Base-by-base conservation (phyloP, 2,113 vertebrate species). In the Calonectris borealis region DNA sequence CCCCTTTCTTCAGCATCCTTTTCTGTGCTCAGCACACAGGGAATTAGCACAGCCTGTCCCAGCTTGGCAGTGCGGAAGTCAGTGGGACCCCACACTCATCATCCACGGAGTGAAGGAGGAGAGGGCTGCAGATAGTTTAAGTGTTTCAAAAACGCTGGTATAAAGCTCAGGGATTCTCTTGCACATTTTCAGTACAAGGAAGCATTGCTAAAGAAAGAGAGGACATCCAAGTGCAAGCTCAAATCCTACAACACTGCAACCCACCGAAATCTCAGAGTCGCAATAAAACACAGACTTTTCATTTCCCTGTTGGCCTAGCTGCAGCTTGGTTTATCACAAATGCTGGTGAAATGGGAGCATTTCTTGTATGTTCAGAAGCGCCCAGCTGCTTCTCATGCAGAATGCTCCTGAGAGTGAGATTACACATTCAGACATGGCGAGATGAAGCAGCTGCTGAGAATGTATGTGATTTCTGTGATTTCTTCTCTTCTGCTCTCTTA, bases 391-490 rank as follows among this genome's bases (percentile, higher is more conserved):
- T 70, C 84, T 85, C 51, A 18, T 6, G 61, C 61, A 85, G 60
- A 75, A 88, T 9, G 80, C 87, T 64, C 75, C 81, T 40, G 52
- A 66, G 90, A 88, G 85, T 19, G 86, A 90, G 60, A 76, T 73
- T 72, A 90, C 34, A 83, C 40, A 57, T 66, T 55, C 40, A 32
- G 83, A 81, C 66, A 44, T 7, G 51, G 36, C 15, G 44, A 93
- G 78, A 70, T 54, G 75, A 93, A 92, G 78, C 78, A 93, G 93
- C 48, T 68, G 55, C 66, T 76, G 89, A 76, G 57, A 91, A 91
- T 15, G 49, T 77, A 1, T 34, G 62, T 77, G 46, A 88, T 93
- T 70, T 34, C 48, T 34, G 25, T 15, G 78, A 91, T 86, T 87
- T 76, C 68, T 75, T 44, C 49, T 57, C 65, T 57, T 72, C 48